phyloP scores from a whole-genome alignment of 2,113 vertebrate species.

The Pseudopipra pipra region DNA sequence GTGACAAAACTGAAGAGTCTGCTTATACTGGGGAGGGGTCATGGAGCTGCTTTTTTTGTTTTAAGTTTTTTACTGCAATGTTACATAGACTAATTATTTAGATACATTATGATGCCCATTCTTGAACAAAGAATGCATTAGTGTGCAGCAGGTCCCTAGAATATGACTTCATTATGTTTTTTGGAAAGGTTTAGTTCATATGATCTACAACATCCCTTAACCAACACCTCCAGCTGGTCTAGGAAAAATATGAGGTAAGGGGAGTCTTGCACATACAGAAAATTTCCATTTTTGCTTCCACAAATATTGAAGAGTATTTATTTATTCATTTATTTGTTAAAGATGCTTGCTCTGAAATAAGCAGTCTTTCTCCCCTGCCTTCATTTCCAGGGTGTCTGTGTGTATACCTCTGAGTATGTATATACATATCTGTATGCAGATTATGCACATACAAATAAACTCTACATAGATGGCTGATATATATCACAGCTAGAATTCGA shows the following conservation, averaged over 20 bases:
- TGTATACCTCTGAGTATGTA: neutral
- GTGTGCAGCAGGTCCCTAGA: neutral
- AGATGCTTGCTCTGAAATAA: neutral
- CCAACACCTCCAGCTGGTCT: neutral
- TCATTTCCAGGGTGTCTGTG: neutral
- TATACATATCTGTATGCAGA: neutral
- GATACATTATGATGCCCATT: neutral
- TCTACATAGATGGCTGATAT: neutral
- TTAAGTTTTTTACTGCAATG: neutral
- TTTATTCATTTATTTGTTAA: neutral
- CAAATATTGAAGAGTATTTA: neutral
- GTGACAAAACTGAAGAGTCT: neutral
- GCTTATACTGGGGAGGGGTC: neutral
- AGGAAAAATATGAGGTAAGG: neutral
- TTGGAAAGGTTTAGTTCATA: neutral
- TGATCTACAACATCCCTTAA: neutral
- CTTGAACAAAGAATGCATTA: neutral
- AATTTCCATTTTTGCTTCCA: neutral
- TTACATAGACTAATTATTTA: neutral
- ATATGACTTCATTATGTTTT: neutral
- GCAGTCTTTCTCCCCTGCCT: neutral
- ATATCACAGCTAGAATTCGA: constrained; percentile 30
- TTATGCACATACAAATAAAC: neutral
- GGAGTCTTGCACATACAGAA: neutral
- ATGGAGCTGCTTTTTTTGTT: neutral